Conservation (phyloP, 2,888 invertebrate genomes). For the Troides helena region DNA sequence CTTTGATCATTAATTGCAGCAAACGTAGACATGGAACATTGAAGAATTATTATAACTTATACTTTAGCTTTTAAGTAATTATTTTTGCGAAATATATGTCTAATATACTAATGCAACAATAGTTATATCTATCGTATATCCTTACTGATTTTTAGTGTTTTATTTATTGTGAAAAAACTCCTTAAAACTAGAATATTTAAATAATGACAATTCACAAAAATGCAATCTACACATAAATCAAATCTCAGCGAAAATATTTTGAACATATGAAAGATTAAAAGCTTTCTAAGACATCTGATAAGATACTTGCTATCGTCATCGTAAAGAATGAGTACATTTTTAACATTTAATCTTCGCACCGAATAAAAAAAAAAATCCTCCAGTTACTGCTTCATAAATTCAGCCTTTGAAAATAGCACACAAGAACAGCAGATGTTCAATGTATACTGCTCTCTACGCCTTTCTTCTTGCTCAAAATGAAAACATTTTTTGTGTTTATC, state of each 20-base stretch:
- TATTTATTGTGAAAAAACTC: neutral
- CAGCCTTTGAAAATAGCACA: constrained; percentile 23
- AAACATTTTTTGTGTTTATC: constrained; percentile 30
- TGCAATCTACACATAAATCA: neutral
- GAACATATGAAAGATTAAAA: neutral
- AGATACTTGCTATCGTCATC: neutral
- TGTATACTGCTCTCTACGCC: constrained; percentile 26
- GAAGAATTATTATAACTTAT: neutral
- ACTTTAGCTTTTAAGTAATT: no score
- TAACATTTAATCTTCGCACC: constrained; percentile 18
- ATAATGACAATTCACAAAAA: neutral
- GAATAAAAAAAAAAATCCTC: constrained; percentile 5
- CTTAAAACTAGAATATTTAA: no score
- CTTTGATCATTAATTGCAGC: constrained; percentile 18
- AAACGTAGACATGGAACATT: neutral
- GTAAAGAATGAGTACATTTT: constrained; percentile 16
- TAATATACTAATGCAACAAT: no score
- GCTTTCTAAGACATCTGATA: neutral
- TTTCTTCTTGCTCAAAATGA: constrained; percentile 29
- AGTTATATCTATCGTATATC: no score
- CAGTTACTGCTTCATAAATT: constrained; percentile 25
- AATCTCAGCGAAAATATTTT: neutral
- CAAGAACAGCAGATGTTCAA: constrained; percentile 27
- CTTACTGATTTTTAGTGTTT: neutral
- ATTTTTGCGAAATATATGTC: no score